A percentile compares a stretch with the other conserved stretches of the same genome.
phyloP scores from a whole-genome alignment of 2,888 invertebrate genomes.

The Eudemis profundana region DNA sequence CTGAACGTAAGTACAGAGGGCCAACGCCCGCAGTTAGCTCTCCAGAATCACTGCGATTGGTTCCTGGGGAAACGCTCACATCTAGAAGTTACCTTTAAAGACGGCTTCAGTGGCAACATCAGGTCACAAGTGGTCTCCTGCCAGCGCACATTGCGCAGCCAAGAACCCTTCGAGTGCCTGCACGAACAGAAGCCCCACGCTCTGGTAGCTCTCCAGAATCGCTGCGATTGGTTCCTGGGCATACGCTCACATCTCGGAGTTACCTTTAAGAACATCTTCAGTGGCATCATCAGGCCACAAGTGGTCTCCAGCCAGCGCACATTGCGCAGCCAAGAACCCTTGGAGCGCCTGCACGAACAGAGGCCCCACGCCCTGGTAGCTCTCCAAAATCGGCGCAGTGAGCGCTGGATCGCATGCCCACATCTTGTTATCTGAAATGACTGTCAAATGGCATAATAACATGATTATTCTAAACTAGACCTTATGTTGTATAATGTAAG shows the following conservation, averaged over 20 bases:
- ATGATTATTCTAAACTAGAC: not conserved
- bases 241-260: not conserved
- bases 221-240: too few relatives aligned
- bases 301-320: constrained; percentile 81
- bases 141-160: constrained; percentile 85
- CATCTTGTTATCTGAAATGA: constrained; percentile 54
- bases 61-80: not conserved
- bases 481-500: too few relatives aligned
- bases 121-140: constrained; percentile 84
- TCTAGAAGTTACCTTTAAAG: constrained; percentile 56
- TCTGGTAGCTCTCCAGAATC: constrained; percentile 50
- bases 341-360: constrained; percentile 86
- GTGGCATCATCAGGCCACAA: constrained; percentile 85
- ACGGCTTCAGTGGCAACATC: constrained; percentile 76
- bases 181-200: constrained; percentile 80
- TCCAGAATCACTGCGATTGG: too few relatives aligned
- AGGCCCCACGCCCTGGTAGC: constrained; percentile 70
- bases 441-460: not conserved
- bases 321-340: constrained; percentile 85
- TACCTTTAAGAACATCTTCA: constrained; percentile 66
- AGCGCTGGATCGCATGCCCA: constrained; percentile 72
- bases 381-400: constrained; percentile 61
- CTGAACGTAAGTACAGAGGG: constrained; percentile 83
- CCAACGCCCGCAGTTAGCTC: too few relatives aligned
- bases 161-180: constrained; percentile 86